Base-by-base conservation (phyloP, 2,113 vertebrate species). In the Pardalotus punctatus region DNA sequence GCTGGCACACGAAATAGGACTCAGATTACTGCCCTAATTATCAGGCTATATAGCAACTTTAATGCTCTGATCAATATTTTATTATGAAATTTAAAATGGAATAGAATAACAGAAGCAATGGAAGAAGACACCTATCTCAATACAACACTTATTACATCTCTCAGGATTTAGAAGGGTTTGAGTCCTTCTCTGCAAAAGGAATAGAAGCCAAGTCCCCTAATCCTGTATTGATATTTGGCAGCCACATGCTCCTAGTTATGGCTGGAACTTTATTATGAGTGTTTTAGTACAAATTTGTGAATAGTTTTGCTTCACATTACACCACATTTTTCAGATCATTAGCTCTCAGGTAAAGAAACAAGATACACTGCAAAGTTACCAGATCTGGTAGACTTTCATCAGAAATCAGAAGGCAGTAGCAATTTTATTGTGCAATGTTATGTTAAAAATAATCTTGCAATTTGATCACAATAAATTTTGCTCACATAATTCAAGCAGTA, bases 1-100 rank as follows among this genome's bases (percentile, higher is more conserved):
- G 76, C 25, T 95, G 91, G 80, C 72, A 71, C 35, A 74, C n/a
- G 80, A 96, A 81, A 48, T 60, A 45, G 43, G 57, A 86, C 72
- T 87, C 82, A 80, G 28, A 84, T 91, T 60, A 48, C 38, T 88
- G 38, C 51, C 50, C 38, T 92, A 92, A 95, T 93, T 94, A 90
- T 84, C 86, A 95, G 86, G 10, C 28, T 88, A 66, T 92, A 81
- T 36, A 81, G 76, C 27, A 81, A 45, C 40, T 88, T 86, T 81
- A 92, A 92, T 92, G 86, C 22, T 69, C 72, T 84, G 67, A 94
- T 96, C 47, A 94, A 94, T 96, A 94, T 95, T 95, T 88, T 83
- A 95, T 92, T 86, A 56, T 81, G 60, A 78, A 93, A 90, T 50
- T 23, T 47, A 57, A 86, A 96, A 93, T 67, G 45, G 50, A 90